Base-by-base conservation (phyloP, 2,797 vertebrate species). In the Gymnothorax javanicus region DNA sequence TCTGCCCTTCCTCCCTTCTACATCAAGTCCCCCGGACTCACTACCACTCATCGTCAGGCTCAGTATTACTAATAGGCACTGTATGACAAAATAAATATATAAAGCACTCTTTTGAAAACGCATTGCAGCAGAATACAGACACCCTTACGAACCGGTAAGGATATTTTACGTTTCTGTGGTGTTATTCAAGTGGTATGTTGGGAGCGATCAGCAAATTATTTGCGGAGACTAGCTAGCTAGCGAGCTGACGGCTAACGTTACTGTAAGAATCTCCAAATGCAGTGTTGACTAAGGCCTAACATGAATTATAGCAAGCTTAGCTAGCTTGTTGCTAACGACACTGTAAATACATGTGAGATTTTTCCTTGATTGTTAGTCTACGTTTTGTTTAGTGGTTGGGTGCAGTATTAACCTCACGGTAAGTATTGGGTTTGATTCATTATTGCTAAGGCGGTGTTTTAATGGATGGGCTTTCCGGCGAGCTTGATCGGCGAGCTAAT, bases 81-180 rank as follows among this genome's bases (percentile, higher is more conserved):
- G 89, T 87, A 88, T 87, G 88, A 87, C 84, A 87, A 90, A 85
- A 88, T 59, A 86, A 85, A 54, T 12, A 58, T 43, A 67, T 71
- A 87, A 17, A 15, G 23, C 82, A 60, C 75, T 33, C 59, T 85
- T 83, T 81, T 57, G 84, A 13, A 25, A 75, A 67, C 25, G 83
- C 56, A 43, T 83, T 77, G 57, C 73, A 88, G 57, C 73, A 88
- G 69, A 89, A 64, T 60, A 86, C 0, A 73, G 58, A 75, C 89
- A 82, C 25, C 23, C 81, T 85, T 88, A 88, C 84, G 83, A 56
- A 86, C 82, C 81, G 91, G 91, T 93, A 92, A 92, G 91, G 69
- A 84, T 85, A 82, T 59, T 60, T 88, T 85, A 83, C n/a, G 84
- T 88, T 82, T 86, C 79, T 81, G 59, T 69, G 50, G 23, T 82